phyloP scores from a whole-genome alignment of 2,888 invertebrate species.

The Sclerodermus sp. region DNA sequence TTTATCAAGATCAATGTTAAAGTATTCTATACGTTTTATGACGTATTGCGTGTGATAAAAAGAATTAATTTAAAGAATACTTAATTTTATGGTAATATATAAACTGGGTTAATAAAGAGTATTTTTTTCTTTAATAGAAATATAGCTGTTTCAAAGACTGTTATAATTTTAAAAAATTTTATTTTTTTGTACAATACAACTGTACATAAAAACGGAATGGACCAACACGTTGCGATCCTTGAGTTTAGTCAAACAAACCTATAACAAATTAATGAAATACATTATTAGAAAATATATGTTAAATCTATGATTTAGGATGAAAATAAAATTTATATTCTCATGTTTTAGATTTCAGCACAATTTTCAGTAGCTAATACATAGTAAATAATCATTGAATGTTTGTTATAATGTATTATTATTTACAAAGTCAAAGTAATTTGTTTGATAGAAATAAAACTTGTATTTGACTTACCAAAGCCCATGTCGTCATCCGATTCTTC shows the following conservation, averaged over 20 bases:
- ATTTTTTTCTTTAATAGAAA: no score
- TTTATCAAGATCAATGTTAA: no score
- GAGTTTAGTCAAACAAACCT: conserved; percentile 75
- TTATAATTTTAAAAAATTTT: conserved; percentile 9
- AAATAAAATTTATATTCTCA: conserved; percentile 29
- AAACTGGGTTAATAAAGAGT: no score
- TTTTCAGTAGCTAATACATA: conserved; percentile 66
- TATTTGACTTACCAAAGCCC: conserved; percentile 76
- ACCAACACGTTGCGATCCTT: conserved; percentile 26
- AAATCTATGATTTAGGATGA: background rate
- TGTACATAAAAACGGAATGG: conserved; percentile 45
- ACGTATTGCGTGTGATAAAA: no score
- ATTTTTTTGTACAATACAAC: conserved; percentile 50
- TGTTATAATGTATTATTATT: conserved; percentile 16
- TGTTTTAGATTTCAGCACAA: conserved; percentile 30
- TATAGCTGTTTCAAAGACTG: no score
- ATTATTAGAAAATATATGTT: conserved; percentile 7
- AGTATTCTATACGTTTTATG: no score
- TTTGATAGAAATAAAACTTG: conserved; percentile 8
- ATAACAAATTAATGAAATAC: conserved; percentile 59
- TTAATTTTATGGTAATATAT: no score
- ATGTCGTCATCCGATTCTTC: conserved; percentile 90
- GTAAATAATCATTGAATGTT: conserved; percentile 60
- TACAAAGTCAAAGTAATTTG: conserved; percentile 6
- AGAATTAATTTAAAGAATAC: no score